Base-by-base conservation (phyloP, 23 tunicate species). In the Halocynthia aurantium region DNA sequence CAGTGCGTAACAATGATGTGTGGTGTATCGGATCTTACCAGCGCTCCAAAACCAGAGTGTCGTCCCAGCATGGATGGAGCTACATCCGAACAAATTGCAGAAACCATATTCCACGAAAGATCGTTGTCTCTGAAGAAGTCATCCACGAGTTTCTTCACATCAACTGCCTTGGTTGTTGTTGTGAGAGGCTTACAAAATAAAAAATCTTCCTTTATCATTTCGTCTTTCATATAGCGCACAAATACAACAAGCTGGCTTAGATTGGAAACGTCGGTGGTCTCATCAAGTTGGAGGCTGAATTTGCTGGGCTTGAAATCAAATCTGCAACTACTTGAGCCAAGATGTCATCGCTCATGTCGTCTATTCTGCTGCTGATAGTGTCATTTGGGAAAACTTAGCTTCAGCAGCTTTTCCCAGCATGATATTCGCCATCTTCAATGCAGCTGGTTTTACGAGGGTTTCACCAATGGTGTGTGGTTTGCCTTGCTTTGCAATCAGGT, bases 21-120 rank as follows among this genome's bases (percentile, higher is more conserved):
- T 81, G 84, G 81, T 81, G n/a, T n/a, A n/a, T n/a, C 81, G 77
- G 83, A 77, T 80, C 70, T 80, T 78, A 80, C 81, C 54, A 80
- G 81, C 81, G 83, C 83, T 69, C 81, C 83, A 71, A 80, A 80
- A 69, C 83, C 83, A 80, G 81, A 80, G 53, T 80, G 12, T n/a
- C n/a, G n/a, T n/a, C 13, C 75, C 60, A 70, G 40, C 75, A 70
- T 70, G 75, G 8, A 52, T 82, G 82, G 81, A 52, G 82, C 82
- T 82, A 72, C 85, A 71, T 82, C 82, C 71, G 82, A 82, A 76
- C 85, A 82, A 57, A 82, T 64, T 76, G 82, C 73, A 12, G 66
- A 76, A 60, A 82, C 82, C 85, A 76, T 82, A 19, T 82, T 72
- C 82, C 82, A 76, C 71, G 82, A 76, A 82, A 82, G 82, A 76